phyloP scores from a whole-genome alignment of 2,888 invertebrate species.

The Protophormia terraenovae region DNA sequence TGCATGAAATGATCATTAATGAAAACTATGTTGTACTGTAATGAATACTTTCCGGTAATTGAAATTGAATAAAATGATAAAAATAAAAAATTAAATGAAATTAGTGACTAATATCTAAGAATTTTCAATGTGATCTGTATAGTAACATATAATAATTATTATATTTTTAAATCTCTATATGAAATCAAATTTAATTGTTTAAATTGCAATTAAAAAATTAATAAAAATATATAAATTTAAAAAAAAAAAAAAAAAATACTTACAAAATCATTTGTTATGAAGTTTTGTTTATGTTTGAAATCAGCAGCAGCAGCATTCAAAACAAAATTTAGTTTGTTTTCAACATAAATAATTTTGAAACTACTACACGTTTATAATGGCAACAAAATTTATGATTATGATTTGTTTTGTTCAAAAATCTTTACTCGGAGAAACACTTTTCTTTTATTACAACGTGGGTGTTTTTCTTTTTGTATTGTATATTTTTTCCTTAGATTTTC shows the following conservation, averaged over 20 bases:
- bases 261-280: constrained; percentile 66
- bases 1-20: constrained; percentile 17
- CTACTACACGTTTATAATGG: constrained; percentile 14
- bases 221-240: not conserved
- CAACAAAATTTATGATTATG: not conserved
- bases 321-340: constrained; percentile 16
- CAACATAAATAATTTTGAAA: not conserved
- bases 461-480: constrained; percentile 13
- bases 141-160: not conserved
- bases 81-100: constrained; percentile 20
- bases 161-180: not conserved
- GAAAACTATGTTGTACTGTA: constrained; percentile 39
- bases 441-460: constrained; percentile 41
- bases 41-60: constrained; percentile 63
- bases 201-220: not conserved
- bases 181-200: not conserved
- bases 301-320: constrained; percentile 30
- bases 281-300: constrained; percentile 41
- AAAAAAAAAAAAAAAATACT: constrained; percentile 18
- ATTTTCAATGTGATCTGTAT: constrained; percentile 58
- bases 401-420: constrained; percentile 17
- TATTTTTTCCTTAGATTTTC: not conserved
- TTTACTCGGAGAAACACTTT: not conserved
- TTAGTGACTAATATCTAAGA: constrained; percentile 56
- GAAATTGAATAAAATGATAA: not conserved